Evolutionary conservation across 2,113 vertebrate species (phyloP).

Genomic region (Paramisgurnus dabryanus): DNA sequence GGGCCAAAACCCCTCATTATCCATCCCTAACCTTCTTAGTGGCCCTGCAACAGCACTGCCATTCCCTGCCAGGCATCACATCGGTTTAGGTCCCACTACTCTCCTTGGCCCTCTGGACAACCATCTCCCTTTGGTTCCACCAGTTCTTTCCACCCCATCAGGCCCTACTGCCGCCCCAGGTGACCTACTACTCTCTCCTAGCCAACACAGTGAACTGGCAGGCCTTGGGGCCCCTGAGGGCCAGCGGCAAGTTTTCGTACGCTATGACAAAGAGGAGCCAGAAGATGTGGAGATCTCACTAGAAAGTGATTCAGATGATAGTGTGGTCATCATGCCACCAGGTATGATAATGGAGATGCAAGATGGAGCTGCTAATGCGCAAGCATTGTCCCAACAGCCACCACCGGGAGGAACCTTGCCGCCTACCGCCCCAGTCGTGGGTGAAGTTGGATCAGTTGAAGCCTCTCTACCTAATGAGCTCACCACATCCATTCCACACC

Average conservation of each 20-base stretch:
- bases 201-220: slow-evolving; percentile 65
- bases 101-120: slow-evolving; percentile 75
- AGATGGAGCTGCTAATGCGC: slow-evolving; percentile 54
- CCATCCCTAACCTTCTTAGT: slow-evolving; percentile 69
- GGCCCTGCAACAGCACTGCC: slow-evolving; percentile 62
- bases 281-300: slow-evolving; percentile 89
- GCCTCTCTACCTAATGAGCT: slow-evolving; percentile 64
- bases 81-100: slow-evolving; percentile 65
- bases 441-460: slow-evolving; percentile 55
- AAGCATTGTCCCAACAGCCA: slow-evolving; percentile 27
- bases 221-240: slow-evolving; percentile 71
- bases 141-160: slow-evolving; percentile 64
- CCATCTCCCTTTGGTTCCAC: slow-evolving; percentile 70
- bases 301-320: slow-evolving; percentile 88
- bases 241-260: slow-evolving; percentile 83
- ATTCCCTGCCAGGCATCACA: slow-evolving; percentile 66
- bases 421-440: slow-evolving; percentile 25
- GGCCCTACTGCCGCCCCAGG: slow-evolving; percentile 41
- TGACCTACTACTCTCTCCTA: slow-evolving; percentile 70
- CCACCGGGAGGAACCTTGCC: slow-evolving; percentile 43
- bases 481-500: slow-evolving; percentile 61
- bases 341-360: slow-evolving; percentile 71
- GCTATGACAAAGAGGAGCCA: slow-evolving; percentile 85
- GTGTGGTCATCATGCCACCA: slow-evolving; percentile 87
- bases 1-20: slow-evolving; percentile 63